Evolutionary conservation across 2,797 vertebrate species (phyloP).

Genomic region (Coendou prehensilis): DNA sequence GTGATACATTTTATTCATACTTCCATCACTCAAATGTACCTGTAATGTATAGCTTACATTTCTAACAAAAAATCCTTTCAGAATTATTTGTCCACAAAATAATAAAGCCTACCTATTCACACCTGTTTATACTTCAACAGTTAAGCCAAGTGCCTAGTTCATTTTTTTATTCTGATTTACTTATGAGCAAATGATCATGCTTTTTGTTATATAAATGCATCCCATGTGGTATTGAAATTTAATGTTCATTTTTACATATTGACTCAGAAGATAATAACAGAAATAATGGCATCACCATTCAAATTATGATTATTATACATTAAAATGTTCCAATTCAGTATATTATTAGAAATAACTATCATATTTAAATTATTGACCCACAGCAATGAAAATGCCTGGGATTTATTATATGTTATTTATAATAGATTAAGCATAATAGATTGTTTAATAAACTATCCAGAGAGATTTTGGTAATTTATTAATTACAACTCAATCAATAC

Average conservation of each 20-base stretch:
- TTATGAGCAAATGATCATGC: background rate
- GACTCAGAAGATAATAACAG: slow-evolving; percentile 35
- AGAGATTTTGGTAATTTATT: slow-evolving; percentile 83
- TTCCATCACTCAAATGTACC: background rate
- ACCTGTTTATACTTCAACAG: slow-evolving; percentile 40
- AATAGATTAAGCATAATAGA: slow-evolving; percentile 14
- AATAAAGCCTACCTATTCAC: slow-evolving; percentile 23
- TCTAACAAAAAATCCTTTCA: slow-evolving; percentile 51
- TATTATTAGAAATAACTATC: slow-evolving; percentile 58
- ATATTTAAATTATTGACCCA: slow-evolving; percentile 74
- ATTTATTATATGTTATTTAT: slow-evolving; percentile 72
- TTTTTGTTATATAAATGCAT: slow-evolving; percentile 15
- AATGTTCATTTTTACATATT: slow-evolving; percentile 72
- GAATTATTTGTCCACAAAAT: slow-evolving; percentile 59
- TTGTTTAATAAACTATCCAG: slow-evolving; percentile 80
- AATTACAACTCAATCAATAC: slow-evolving; percentile 81
- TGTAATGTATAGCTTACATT: background rate
- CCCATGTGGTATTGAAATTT: background rate
- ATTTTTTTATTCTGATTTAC: slow-evolving; percentile 22
- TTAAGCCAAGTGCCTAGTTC: background rate
- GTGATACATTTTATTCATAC: slow-evolving; percentile 6
- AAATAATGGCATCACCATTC: slow-evolving; percentile 71
- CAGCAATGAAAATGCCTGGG: slow-evolving; percentile 57
- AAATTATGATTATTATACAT: slow-evolving; percentile 73
- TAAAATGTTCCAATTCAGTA: slow-evolving; percentile 58